These are phyloP conservation scores for Yasuhikotakia modesta DNA, from an alignment of 2,797 vertebrate species.

Conservation along the genomic window DNA sequence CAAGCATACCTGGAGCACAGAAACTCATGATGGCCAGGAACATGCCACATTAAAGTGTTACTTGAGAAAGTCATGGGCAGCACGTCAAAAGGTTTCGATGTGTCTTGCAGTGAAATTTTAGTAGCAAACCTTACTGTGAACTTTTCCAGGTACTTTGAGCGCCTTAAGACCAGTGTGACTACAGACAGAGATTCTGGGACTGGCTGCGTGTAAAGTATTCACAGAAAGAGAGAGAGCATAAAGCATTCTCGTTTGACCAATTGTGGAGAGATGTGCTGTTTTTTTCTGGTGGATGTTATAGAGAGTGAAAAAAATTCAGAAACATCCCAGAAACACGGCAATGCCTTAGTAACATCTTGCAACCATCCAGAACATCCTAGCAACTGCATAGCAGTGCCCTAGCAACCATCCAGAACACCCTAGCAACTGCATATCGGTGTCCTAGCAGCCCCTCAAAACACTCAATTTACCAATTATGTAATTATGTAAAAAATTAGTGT, in stretches of 20 bases:
- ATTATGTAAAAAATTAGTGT: too few relatives aligned
- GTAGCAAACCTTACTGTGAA: slow-evolving; percentile 40
- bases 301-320: too few relatives aligned
- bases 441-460: neutral
- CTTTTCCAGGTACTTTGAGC: slow-evolving; percentile 15
- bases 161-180: slow-evolving; percentile 12
- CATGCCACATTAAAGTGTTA: slow-evolving; percentile 29
- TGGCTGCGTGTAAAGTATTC: slow-evolving; percentile 26
- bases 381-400: neutral
- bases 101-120: slow-evolving; percentile 29
- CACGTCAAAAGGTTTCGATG: slow-evolving; percentile 4
- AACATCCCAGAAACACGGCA: neutral
- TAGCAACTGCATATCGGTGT: neutral
- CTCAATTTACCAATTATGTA: neutral
- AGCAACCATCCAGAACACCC: neutral
- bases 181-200: slow-evolving; percentile 9
- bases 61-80: slow-evolving; percentile 30
- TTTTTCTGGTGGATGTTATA: neutral
- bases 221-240: slow-evolving; percentile 28
- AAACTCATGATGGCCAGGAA: neutral
- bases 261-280: neutral
- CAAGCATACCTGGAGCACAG: neutral
- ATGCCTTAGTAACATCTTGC: neutral
- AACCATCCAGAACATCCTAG: neutral
- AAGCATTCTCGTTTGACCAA: neutral